Conservation (phyloP, 1,140 invertebrate species). For the Leptinotarsa texana region DNA sequence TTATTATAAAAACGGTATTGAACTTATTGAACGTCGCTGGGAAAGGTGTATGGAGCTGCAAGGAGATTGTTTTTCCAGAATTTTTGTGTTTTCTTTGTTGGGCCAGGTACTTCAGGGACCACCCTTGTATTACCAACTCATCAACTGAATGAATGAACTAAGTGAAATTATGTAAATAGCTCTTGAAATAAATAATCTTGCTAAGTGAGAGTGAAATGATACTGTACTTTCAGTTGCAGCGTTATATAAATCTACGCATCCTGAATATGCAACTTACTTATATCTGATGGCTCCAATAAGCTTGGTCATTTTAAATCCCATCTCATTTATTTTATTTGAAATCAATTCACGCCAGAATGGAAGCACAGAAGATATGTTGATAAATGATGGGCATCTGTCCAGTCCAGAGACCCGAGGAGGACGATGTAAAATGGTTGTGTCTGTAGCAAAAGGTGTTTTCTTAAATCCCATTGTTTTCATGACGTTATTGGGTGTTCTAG, state of each 20-base stretch:
- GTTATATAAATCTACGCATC: conserved; percentile 77
- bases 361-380: conserved; percentile 51
- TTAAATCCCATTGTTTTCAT: conserved; percentile 91
- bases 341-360: conserved; percentile 66
- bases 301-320: conserved; percentile 88
- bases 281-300: conserved; percentile 95
- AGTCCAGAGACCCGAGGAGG: conserved; percentile 14
- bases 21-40: too few relatives aligned
- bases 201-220: background rate
- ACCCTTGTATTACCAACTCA: too few relatives aligned
- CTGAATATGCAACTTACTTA: conserved; percentile 87
- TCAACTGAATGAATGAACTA: too few relatives aligned
- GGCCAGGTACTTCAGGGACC: too few relatives aligned
- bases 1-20: too few relatives aligned
- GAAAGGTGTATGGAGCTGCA: too few relatives aligned
- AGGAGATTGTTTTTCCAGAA: too few relatives aligned
- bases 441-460: conserved; percentile 71
- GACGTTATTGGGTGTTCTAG: conserved; percentile 87
- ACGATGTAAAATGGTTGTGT: conserved; percentile 53
- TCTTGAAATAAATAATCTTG: too few relatives aligned
- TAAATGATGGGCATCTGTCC: conserved; percentile 45
- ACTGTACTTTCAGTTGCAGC: conserved; percentile 67
- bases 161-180: too few relatives aligned
- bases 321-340: conserved; percentile 90
- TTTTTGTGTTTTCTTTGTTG: too few relatives aligned